A percentile compares a stretch with the other conserved stretches of the same genome.
Conservation (phyloP, 2,113 vertebrate species). For the Oceanites oceanicus region DNA sequence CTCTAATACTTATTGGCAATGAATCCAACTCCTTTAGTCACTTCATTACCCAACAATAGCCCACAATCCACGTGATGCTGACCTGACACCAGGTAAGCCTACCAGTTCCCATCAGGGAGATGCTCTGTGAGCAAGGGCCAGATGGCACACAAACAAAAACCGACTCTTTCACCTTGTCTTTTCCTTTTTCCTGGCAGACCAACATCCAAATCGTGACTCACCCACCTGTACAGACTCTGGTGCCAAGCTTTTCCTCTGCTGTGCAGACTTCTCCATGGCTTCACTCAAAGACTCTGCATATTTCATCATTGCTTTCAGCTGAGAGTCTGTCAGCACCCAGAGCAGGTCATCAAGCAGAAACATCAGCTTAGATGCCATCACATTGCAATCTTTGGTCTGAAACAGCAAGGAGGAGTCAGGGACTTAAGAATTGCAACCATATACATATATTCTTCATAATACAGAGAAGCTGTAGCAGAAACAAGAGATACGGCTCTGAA, state of each 20-base stretch:
- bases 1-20: not conserved
- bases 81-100: not conserved
- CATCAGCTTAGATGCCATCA: conserved; percentile 93
- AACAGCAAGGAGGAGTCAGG: not conserved
- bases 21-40: not conserved
- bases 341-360: conserved; percentile 95
- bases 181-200: not conserved
- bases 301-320: conserved; percentile 96
- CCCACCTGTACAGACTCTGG: conserved; percentile 75
- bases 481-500: not conserved
- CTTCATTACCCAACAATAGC: not conserved
- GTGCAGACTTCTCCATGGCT: conserved; percentile 93
- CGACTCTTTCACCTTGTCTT: not conserved
- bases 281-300: conserved; percentile 96
- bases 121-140: not conserved
- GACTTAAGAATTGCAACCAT: not conserved
- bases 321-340: conserved; percentile 97
- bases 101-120: not conserved
- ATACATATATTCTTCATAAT: not conserved
- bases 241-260: conserved; percentile 89
- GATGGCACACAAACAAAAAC: not conserved
- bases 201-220: not conserved
- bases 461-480: not conserved
- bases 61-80: fast-evolving
- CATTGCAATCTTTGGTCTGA: conserved; percentile 96